These are phyloP conservation scores for Holocentrus rufus DNA, from an alignment of 2,797 vertebrate species.

Conservation along the genomic window DNA sequence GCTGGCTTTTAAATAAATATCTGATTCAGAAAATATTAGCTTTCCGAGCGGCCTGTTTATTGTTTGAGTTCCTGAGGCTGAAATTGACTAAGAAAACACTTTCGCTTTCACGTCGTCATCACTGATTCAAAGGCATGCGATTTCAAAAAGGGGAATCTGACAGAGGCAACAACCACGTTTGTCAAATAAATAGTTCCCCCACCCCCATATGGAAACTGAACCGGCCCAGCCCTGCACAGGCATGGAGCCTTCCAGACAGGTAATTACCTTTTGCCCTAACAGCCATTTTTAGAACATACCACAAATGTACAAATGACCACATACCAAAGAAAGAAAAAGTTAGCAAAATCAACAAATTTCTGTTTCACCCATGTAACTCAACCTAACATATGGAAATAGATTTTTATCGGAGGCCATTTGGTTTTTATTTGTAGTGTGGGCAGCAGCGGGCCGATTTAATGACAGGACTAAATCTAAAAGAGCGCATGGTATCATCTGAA, in stretches of 20 bases:
- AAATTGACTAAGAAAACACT: slow-evolving; percentile 72
- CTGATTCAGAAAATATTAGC: slow-evolving; percentile 79
- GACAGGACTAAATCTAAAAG: slow-evolving; percentile 64
- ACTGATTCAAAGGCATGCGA: slow-evolving; percentile 61
- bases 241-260: slow-evolving; percentile 62
- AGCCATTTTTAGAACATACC: slow-evolving; percentile 62
- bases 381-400: slow-evolving; percentile 62
- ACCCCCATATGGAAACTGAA: slow-evolving; percentile 47
- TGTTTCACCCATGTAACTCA: slow-evolving; percentile 50
- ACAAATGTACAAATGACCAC: slow-evolving; percentile 63
- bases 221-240: slow-evolving; percentile 26
- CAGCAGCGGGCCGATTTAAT: slow-evolving; percentile 45
- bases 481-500: slow-evolving; percentile 62
- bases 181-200: slow-evolving; percentile 74
- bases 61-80: slow-evolving; percentile 69
- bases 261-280: slow-evolving; percentile 74
- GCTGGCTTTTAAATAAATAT: slow-evolving; percentile 83
- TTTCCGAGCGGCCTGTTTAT: slow-evolving; percentile 76
- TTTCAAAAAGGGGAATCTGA: slow-evolving; percentile 73
- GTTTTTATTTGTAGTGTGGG: slow-evolving; percentile 63
- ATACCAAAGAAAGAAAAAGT: slow-evolving; percentile 43
- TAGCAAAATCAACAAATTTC: slow-evolving; percentile 32
- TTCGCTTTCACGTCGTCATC: slow-evolving; percentile 57
- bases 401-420: slow-evolving; percentile 71
- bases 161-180: slow-evolving; percentile 68